phyloP scores from a whole-genome alignment of 2,113 vertebrate genomes.

The Melospiza melodia region DNA sequence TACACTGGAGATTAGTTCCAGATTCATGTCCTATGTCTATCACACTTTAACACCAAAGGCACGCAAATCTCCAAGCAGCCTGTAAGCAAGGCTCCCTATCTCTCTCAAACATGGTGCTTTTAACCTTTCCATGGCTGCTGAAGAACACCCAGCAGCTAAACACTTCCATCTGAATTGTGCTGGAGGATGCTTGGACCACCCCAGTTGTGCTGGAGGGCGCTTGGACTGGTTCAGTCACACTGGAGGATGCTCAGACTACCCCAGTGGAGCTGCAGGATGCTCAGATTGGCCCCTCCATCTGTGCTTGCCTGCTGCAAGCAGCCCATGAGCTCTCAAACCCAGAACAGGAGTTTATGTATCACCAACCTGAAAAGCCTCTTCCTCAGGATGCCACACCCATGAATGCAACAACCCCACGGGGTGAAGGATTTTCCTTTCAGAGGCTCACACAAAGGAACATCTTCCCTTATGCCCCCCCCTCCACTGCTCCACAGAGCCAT shows the following conservation, averaged over 20 bases:
- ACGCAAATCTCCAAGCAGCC: neutral
- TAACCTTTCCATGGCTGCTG: neutral
- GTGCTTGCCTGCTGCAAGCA: neutral
- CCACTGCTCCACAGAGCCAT: neutral
- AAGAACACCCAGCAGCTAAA: neutral
- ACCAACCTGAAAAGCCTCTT: neutral
- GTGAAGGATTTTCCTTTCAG: neutral
- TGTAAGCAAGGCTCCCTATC: neutral
- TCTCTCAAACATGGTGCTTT: neutral
- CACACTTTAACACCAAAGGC: neutral
- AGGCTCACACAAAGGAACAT: neutral
- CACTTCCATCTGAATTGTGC: accelerated
- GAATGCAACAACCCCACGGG: neutral
- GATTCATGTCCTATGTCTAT: neutral
- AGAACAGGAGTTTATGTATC: neutral
- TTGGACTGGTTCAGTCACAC: accelerated
- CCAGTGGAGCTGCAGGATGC: neutral
- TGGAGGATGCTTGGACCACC: neutral
- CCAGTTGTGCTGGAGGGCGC: neutral
- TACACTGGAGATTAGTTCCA: neutral
- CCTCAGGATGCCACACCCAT: neutral
- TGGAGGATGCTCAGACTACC: neutral
- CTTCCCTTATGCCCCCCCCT: neutral
- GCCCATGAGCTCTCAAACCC: neutral
- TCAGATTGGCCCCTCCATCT: neutral